phyloP scores from a whole-genome alignment of 64 coral and sea anemone genomes.

The Actinia equina region DNA sequence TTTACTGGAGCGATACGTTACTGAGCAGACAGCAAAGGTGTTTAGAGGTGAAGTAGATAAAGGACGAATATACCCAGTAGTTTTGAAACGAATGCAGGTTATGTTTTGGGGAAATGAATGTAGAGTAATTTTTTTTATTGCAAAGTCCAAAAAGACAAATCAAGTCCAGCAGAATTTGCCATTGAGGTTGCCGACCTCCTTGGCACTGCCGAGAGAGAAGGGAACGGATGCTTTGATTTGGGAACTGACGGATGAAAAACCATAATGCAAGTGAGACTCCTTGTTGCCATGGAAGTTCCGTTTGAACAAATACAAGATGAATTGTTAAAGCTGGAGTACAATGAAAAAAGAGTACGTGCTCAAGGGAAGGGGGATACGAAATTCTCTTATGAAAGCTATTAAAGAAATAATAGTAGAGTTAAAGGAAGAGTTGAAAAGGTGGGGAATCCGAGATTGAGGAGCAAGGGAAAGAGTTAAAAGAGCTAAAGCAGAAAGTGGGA shows the following conservation, averaged over 20 bases:
- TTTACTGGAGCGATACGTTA: conserved; percentile 2
- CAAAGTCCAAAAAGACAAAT: neutral
- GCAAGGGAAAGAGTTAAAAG: conserved; percentile 31
- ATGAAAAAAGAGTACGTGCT: neutral
- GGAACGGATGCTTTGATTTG: neutral
- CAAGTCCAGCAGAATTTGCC: neutral
- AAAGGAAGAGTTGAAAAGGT: neutral
- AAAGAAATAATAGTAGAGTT: neutral
- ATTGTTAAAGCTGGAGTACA: neutral
- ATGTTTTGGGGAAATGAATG: neutral
- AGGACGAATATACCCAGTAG: neutral
- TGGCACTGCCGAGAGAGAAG: neutral
- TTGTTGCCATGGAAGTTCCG: neutral
- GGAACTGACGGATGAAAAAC: neutral
- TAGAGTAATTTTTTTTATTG: neutral
- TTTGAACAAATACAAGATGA: conserved; percentile 12
- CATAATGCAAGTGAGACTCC: neutral
- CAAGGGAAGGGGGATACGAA: conserved; percentile 5
- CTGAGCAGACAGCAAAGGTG: neutral
- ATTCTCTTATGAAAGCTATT: neutral
- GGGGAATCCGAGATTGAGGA: neutral
- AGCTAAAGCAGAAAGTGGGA: conserved; percentile 22
- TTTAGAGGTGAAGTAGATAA: conserved; percentile 9
- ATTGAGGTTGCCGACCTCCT: neutral
- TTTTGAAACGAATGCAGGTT: neutral